Percentiles rank a stretch among this genome's conserved stretches.
Conservation (phyloP, 1,140 invertebrate species). For the Oreohelix idahoensis region DNA sequence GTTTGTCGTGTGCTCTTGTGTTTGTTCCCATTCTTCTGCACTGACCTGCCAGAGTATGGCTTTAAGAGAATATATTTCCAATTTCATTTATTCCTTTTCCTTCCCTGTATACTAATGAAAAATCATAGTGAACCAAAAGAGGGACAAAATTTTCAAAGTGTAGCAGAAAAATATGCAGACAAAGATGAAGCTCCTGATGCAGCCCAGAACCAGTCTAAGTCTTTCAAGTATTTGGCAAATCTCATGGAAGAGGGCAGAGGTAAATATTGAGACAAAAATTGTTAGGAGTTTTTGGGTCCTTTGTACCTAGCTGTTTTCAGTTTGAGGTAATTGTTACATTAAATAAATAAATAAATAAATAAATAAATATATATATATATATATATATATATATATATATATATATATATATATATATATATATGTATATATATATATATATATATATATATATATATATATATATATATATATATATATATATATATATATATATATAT, state of each 20-base stretch:
- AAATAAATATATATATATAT: too few relatives aligned
- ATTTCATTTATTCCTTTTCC: background rate
- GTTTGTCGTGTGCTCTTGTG: background rate
- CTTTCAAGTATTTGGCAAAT: conserved; percentile 71
- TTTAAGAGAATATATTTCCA: background rate
- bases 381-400: too few relatives aligned
- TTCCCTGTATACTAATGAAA: conserved; percentile 6
- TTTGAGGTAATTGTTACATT: too few relatives aligned
- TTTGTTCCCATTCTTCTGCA: background rate
- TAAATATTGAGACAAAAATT: conserved; percentile 49
- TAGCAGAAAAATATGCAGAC: conserved; percentile 62
- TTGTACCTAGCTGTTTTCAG: too few relatives aligned
- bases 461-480: too few relatives aligned
- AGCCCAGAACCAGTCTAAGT: conserved; percentile 63
- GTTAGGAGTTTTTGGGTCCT: too few relatives aligned
- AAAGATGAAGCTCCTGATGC: conserved; percentile 54
- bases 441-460: too few relatives aligned
- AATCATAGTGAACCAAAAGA: conserved; percentile 14
- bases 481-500: too few relatives aligned
- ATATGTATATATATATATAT: too few relatives aligned
- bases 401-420: too few relatives aligned
- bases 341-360: too few relatives aligned
- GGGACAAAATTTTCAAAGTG: conserved; percentile 47
- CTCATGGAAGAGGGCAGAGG: conserved; percentile 70
- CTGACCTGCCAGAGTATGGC: background rate